Conservation (phyloP, 2,797 vertebrate species). For the Valencia hispanica region DNA sequence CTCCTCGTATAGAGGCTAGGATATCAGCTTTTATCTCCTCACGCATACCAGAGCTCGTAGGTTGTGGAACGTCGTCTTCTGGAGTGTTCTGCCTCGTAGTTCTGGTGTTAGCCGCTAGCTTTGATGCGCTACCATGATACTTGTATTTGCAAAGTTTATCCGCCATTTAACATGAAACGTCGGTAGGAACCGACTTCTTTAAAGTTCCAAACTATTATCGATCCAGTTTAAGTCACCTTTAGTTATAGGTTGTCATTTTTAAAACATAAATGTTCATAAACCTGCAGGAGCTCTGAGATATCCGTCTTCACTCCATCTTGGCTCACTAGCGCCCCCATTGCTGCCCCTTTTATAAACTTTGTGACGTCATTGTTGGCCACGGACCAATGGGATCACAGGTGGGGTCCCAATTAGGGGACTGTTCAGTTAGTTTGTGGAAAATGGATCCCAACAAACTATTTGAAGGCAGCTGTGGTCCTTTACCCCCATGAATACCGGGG, state of each 20-base stretch:
- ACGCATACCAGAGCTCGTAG: too few relatives aligned
- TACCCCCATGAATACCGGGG: too few relatives aligned
- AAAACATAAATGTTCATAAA: not conserved
- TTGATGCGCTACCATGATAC: not conserved
- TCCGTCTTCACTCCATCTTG: not conserved
- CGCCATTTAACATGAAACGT: not conserved
- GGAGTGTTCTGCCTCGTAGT: not conserved
- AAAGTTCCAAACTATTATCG: not conserved
- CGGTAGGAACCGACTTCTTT: not conserved
- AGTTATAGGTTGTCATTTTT: not conserved
- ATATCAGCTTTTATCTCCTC: too few relatives aligned
- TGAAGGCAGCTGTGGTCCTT: too few relatives aligned
- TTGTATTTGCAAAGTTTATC: not conserved
- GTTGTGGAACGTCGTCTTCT: not conserved
- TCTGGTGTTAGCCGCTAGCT: not conserved
- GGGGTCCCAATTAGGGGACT: too few relatives aligned
- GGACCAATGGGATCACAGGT: too few relatives aligned
- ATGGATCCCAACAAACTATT: too few relatives aligned
- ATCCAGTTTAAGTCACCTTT: not conserved
- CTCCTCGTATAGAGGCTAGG: too few relatives aligned
- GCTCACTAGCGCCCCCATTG: not conserved
- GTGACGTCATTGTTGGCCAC: too few relatives aligned
- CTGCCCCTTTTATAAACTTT: too few relatives aligned
- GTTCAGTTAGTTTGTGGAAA: too few relatives aligned
- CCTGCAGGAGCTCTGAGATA: not conserved